phyloP scores from a whole-genome alignment of 2,113 vertebrate genomes.

The Ptychochromis oligacanthus region DNA sequence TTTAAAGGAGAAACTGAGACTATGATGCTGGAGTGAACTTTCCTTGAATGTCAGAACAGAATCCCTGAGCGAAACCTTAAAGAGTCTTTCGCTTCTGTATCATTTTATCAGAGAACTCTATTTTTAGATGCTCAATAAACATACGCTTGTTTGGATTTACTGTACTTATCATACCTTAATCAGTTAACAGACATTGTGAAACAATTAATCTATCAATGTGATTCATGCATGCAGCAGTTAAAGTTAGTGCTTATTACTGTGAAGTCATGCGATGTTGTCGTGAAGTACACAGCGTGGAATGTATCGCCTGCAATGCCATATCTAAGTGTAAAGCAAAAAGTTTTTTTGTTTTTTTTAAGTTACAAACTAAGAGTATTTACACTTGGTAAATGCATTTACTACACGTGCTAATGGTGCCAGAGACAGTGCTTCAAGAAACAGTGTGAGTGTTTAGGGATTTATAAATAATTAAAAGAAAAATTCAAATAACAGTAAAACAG shows the following conservation, averaged over 20 bases:
- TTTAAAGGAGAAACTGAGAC: constrained; percentile 55
- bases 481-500: not conserved
- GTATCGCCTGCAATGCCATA: no score
- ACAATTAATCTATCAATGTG: not conserved
- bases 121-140: not conserved
- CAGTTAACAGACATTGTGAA: not conserved
- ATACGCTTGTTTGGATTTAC: not conserved
- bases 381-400: not conserved
- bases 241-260: not conserved
- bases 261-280: not conserved
- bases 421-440: not conserved
- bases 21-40: constrained; percentile 33
- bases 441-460: not conserved
- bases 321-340: no score
- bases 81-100: not conserved
- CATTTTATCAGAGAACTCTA: not conserved
- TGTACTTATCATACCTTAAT: not conserved
- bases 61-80: not conserved
- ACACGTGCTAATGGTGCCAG: not conserved
- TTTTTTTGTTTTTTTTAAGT: no score
- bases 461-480: accelerated
- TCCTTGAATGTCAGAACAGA: constrained; percentile 21
- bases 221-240: not conserved
- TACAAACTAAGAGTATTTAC: not conserved
- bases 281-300: not conserved